Percentiles rank a stretch among this genome's conserved stretches.
phyloP scores from a whole-genome alignment of 35 echinoderm and acorn worm species.

The Heliocidaris erythrogramma region DNA sequence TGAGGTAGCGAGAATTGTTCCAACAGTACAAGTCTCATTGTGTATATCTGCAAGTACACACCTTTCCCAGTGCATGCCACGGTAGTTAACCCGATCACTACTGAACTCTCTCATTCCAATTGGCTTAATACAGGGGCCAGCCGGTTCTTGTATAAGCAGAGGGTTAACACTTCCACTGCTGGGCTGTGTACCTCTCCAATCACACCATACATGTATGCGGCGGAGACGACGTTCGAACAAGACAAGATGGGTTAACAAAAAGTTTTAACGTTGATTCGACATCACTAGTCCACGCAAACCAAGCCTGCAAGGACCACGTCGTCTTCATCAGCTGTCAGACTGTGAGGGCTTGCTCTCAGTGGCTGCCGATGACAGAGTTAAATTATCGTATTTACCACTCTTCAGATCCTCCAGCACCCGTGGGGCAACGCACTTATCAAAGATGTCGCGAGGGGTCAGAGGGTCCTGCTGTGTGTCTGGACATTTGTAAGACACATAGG shows the following conservation, averaged over 20 bases:
- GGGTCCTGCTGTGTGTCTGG: conserved; percentile 59
- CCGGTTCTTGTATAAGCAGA: background rate
- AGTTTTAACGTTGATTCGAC: background rate
- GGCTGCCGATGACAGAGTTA: background rate
- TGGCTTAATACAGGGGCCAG: no score
- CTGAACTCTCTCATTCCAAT: no score
- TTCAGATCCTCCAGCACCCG: conserved; percentile 73
- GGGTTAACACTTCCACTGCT: background rate
- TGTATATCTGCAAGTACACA: background rate
- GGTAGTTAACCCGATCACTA: no score
- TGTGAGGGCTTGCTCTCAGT: background rate
- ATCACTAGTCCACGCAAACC: background rate
- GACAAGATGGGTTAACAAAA: background rate
- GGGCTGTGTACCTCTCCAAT: background rate
- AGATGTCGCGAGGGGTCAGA: conserved; percentile 79
- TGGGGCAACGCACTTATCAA: conserved; percentile 85
- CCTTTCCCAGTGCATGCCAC: no score
- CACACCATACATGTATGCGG: background rate
- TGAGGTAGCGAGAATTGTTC: no score
- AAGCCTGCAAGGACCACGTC: background rate
- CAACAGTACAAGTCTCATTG: background rate
- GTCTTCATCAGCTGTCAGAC: background rate
- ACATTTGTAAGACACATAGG: conserved; percentile 82
- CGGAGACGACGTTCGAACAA: background rate
- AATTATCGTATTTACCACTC: conserved; percentile 59